Base-by-base conservation (phyloP, 2,888 invertebrate genomes). In the Ctena decussata region DNA sequence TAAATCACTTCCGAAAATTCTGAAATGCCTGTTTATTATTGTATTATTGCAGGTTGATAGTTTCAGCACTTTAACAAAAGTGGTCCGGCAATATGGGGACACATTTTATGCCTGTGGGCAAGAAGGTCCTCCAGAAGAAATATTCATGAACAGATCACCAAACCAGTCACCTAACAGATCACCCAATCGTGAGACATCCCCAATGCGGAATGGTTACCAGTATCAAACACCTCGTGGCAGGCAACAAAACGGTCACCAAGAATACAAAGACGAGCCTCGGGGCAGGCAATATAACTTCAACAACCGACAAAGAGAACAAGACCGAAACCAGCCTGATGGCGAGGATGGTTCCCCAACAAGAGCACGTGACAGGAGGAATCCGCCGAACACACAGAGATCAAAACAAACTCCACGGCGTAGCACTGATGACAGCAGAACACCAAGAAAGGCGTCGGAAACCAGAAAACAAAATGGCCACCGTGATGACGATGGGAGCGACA, bases 31-130 rank as follows among this genome's bases (percentile, higher is more conserved):
- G n/a, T n/a, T n/a, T n/a, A n/a, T n/a, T n/a, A n/a, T n/a, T n/a
- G n/a, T n/a, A n/a, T n/a, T 5, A 49, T 49, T 57, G 57, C 27
- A 85, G 85, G 76, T 87, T 32, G 78, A 85, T 32, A 87, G 87
- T 49, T 77, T 83, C 46, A 85, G 85, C 39, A 69, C 72, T 44
- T 60, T 87, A 12, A 85, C 75, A 27, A 69, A 76, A 15, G 77
- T 80, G 1, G 24, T 76, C n/a, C 39, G 39, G 15, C 44, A 27
- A n/a, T 35, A 41, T 35, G 85, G 78, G 2, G 83, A 85, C 46
- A 77, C 49, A 11, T 87, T 87, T 41, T 76, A 32, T 37, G 87
- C 87, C 0, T 87, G 87, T 71, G 87, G 87, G 0, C 41, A 46
- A 11, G 81, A 87, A n/a, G 84, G 78, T 1, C 77, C 69, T 12